These are phyloP conservation scores for Diadumene lineata DNA, from an alignment of 92 coral and sea anemone species.

Conservation along the genomic window DNA sequence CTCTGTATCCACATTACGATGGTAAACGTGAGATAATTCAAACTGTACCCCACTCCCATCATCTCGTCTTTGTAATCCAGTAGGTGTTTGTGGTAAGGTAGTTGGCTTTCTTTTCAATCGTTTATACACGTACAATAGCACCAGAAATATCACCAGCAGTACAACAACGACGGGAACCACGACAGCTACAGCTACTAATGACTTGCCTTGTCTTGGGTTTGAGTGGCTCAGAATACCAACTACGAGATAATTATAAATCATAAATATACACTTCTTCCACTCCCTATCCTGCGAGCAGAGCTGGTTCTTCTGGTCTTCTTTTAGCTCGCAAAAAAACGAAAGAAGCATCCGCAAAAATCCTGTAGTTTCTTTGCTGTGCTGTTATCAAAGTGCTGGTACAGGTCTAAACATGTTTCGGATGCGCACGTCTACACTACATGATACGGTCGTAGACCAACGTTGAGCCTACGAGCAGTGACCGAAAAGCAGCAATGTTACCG, in stretches of 20 bases:
- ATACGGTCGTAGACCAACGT: too few relatives aligned
- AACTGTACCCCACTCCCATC: constrained; percentile 6
- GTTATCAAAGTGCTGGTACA: too few relatives aligned
- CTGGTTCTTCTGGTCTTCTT: too few relatives aligned
- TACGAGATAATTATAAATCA: neutral
- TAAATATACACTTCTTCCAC: too few relatives aligned
- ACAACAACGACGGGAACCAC: constrained; percentile 48
- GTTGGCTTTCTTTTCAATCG: constrained; percentile 14
- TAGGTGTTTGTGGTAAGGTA: constrained; percentile 26
- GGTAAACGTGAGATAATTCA: constrained; percentile 27
- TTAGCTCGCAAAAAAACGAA: too few relatives aligned
- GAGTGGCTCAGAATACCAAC: neutral
- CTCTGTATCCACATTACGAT: constrained; percentile 38
- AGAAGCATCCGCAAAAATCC: too few relatives aligned
- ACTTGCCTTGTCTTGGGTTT: neutral
- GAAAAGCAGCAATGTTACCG: too few relatives aligned
- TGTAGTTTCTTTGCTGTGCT: too few relatives aligned
- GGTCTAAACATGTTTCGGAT: too few relatives aligned
- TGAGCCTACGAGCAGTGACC: too few relatives aligned
- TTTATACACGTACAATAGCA: constrained; percentile 18
- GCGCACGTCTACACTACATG: too few relatives aligned
- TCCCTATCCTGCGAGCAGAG: too few relatives aligned
- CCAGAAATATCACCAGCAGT: constrained; percentile 14
- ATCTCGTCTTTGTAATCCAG: constrained; percentile 48
- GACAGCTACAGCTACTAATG: constrained; percentile 49